phyloP scores from a whole-genome alignment of 2,113 vertebrate species.

The Clarias macrocephalus region DNA sequence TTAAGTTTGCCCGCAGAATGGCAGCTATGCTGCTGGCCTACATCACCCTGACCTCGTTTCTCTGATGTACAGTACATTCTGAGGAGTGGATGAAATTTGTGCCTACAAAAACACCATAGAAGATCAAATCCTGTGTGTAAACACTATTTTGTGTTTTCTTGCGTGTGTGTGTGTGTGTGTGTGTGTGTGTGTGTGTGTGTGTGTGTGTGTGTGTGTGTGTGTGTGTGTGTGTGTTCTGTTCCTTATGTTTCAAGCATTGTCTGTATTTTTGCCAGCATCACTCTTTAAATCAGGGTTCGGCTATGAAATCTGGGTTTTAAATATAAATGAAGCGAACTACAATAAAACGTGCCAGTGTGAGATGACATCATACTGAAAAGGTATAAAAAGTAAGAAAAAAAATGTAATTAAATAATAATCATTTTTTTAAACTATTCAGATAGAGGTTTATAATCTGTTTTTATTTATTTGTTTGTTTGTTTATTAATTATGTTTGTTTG shows the following conservation, averaged over 20 bases:
- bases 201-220: no score
- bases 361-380: not conserved
- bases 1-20: constrained; percentile 44
- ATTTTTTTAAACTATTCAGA: not conserved
- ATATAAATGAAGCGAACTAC: not conserved
- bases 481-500: not conserved
- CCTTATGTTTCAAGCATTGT: not conserved
- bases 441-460: not conserved
- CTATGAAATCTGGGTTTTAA: not conserved
- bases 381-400: not conserved
- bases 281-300: not conserved
- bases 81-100: constrained; percentile 27
- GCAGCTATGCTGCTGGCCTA: constrained; percentile 53
- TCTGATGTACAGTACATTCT: constrained; percentile 37
- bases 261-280: not conserved
- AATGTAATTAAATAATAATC: not conserved
- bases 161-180: no score
- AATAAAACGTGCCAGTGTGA: not conserved
- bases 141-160: no score
- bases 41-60: constrained; percentile 50
- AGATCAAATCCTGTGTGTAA: not conserved
- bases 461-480: no score
- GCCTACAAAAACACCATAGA: not conserved
- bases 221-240: not conserved
- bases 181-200: no score